phyloP scores from a whole-genome alignment of 2,113 vertebrate species.

The Rhodinocichla rosea region DNA sequence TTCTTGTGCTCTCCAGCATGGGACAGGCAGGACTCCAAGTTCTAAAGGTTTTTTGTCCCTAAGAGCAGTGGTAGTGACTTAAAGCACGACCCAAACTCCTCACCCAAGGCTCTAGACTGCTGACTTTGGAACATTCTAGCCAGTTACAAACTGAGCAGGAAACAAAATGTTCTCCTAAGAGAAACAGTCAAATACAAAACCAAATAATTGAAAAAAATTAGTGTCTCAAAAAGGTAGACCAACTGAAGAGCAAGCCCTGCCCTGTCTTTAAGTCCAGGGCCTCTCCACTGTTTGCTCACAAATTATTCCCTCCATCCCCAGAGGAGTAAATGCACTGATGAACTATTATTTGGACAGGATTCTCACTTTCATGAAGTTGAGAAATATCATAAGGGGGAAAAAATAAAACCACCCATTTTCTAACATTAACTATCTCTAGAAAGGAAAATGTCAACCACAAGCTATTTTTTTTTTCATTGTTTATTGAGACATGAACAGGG shows the following conservation, averaged over 20 bases:
- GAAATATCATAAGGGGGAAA: background rate
- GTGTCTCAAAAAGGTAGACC: conserved; percentile 24
- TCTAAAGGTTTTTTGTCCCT: conserved; percentile 63
- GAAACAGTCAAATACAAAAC: conserved; percentile 64
- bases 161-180: conserved; percentile 65
- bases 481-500: background rate
- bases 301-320: background rate
- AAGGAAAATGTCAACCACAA: background rate
- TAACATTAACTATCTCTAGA: background rate
- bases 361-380: background rate
- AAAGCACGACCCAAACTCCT: conserved; percentile 56
- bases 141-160: conserved; percentile 63
- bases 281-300: background rate
- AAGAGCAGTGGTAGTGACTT: conserved; percentile 61
- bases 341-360: background rate
- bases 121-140: conserved; percentile 63
- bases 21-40: conserved; percentile 60
- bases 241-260: background rate
- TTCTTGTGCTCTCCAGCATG: conserved; percentile 60
- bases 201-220: conserved; percentile 55
- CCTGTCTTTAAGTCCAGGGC: background rate
- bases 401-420: background rate
- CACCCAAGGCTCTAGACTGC: conserved; percentile 53
- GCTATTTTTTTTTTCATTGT: background rate
- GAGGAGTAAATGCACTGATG: background rate